Conservation (phyloP, 2,888 invertebrate species). For the Copidosoma aretas region DNA sequence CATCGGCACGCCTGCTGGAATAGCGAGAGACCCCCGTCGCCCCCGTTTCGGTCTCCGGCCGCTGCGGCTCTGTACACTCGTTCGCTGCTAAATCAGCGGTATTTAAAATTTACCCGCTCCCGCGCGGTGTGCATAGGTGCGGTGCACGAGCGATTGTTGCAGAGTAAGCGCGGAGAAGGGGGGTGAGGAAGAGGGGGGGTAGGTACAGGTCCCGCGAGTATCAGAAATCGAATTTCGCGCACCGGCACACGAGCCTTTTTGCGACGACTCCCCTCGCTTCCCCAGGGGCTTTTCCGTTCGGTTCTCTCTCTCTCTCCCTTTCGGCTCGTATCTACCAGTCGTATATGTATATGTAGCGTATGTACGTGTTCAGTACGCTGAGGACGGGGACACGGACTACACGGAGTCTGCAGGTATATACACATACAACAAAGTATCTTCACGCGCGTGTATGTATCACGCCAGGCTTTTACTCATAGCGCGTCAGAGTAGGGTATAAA, state of each 20-base stretch:
- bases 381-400: too few relatives aligned
- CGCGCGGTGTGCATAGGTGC: neutral
- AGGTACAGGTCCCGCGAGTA: slow-evolving; percentile 32
- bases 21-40: too few relatives aligned
- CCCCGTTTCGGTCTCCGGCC: neutral
- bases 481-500: neutral
- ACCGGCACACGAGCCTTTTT: slow-evolving; percentile 28
- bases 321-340: neutral
- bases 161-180: slow-evolving; percentile 26
- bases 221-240: slow-evolving; percentile 37
- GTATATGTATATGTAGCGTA: neutral
- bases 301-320: neutral
- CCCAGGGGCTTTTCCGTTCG: neutral
- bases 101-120: slow-evolving; percentile 33
- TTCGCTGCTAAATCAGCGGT: slow-evolving; percentile 33
- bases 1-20: too few relatives aligned
- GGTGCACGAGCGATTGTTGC: slow-evolving; percentile 32
- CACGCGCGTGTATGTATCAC: neutral
- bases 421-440: too few relatives aligned
- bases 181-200: neutral
- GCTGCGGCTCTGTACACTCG: too few relatives aligned
- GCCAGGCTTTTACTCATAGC: neutral
- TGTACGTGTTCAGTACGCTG: too few relatives aligned
- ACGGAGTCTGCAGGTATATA: too few relatives aligned
- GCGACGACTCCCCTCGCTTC: neutral